Evolutionary conservation across 2,113 vertebrate genomes (phyloP).

Genomic region (Alexandromys fortis): DNA sequence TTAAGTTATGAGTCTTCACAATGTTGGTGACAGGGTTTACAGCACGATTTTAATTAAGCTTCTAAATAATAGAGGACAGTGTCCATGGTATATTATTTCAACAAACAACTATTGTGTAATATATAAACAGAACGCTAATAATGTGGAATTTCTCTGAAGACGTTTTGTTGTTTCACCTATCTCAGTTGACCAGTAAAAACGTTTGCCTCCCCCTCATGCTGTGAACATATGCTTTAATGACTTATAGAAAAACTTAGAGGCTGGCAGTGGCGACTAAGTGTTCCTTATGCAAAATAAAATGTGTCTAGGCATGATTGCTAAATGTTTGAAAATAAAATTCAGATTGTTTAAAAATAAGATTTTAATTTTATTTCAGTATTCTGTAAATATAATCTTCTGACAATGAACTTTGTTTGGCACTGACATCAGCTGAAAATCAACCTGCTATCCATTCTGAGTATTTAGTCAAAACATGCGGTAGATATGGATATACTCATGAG

Average conservation of each 20-base stretch:
- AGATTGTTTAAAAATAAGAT: neutral
- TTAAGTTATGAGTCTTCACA: constrained; percentile 2
- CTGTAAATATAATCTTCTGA: neutral
- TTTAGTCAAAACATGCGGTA: neutral
- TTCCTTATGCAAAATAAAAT: neutral
- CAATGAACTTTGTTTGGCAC: neutral
- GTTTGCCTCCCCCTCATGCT: neutral
- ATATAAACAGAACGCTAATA: neutral
- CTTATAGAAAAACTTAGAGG: neutral
- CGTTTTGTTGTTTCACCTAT: neutral
- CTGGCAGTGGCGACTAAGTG: neutral
- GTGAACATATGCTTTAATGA: neutral
- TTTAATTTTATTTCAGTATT: constrained; percentile 8
- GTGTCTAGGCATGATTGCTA: neutral
- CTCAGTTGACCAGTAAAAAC: neutral
- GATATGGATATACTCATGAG: neutral
- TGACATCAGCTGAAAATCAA: neutral
- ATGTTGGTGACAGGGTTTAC: neutral
- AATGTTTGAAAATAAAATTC: constrained; percentile 31
- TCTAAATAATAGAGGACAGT: neutral
- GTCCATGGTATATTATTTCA: constrained; percentile 1
- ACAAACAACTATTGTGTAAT: neutral
- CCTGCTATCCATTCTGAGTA: neutral
- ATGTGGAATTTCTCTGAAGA: neutral
- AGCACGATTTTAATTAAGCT: neutral